phyloP scores from a whole-genome alignment of 1,140 invertebrate genomes.

The Leptinotarsa defecta region DNA sequence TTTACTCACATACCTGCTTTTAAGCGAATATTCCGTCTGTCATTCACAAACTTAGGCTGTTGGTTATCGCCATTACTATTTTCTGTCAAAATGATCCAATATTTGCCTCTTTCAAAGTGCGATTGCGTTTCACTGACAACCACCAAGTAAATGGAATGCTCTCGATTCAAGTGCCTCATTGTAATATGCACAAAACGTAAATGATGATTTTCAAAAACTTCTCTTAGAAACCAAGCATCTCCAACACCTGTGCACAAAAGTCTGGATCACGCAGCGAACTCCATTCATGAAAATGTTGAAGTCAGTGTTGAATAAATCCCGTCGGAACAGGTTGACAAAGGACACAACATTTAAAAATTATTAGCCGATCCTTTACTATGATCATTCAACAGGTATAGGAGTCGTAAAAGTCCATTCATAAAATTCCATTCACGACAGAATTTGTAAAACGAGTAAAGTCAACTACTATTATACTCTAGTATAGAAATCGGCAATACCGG shows the following conservation, averaged over 20 bases:
- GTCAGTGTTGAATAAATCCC: conserved; percentile 25
- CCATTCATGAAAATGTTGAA: conserved; percentile 32
- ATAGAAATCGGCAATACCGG: conserved; percentile 33
- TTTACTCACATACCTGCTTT: too few relatives aligned
- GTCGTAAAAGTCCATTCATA: conserved; percentile 27
- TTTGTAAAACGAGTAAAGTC: conserved; percentile 36
- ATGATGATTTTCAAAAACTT: not conserved
- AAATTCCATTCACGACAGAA: conserved; percentile 33
- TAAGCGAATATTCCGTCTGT: too few relatives aligned
- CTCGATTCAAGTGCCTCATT: conserved; percentile 7
- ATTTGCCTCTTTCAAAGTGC: too few relatives aligned
- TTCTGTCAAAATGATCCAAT: too few relatives aligned
- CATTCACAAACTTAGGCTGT: too few relatives aligned
- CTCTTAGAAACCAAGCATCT: conserved; percentile 22
- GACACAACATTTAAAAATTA: conserved; percentile 39
- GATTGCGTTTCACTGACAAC: too few relatives aligned
- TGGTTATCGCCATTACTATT: too few relatives aligned
- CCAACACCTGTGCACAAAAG: conserved; percentile 37
- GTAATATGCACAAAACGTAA: not conserved
- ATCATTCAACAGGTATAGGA: conserved; percentile 22
- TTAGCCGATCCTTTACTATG: conserved; percentile 32
- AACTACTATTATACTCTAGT: conserved; percentile 27
- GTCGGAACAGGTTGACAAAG: conserved; percentile 29
- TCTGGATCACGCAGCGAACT: conserved; percentile 36
- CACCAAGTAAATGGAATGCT: not conserved